phyloP scores from a whole-genome alignment of 2,797 vertebrate species.

The Linurgus olivaceus region DNA sequence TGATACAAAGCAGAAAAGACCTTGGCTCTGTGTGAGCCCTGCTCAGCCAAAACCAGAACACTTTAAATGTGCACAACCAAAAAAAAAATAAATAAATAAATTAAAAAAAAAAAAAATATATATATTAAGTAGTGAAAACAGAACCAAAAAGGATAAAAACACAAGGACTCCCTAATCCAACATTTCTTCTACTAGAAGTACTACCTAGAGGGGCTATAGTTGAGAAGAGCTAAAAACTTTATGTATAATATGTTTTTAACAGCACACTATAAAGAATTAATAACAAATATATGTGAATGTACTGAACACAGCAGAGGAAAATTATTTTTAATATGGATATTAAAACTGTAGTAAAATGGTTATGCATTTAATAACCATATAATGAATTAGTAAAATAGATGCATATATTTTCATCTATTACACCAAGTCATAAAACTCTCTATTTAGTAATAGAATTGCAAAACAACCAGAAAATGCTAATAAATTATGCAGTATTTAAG shows the following conservation, averaged over 20 bases:
- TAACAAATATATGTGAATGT: accelerated
- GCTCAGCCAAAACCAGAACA: not conserved
- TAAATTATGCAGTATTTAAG: not conserved
- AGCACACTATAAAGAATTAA: not conserved
- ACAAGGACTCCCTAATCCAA: not conserved
- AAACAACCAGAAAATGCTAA: not conserved
- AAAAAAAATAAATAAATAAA: no score
- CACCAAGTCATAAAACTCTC: not conserved
- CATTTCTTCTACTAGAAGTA: not conserved
- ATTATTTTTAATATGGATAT: not conserved
- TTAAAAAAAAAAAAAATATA: no score
- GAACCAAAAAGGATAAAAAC: not conserved
- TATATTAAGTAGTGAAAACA: not conserved
- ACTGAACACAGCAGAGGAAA: not conserved
- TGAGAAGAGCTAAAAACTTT: not conserved
- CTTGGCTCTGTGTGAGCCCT: not conserved
- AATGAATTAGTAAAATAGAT: not conserved
- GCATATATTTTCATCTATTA: not conserved
- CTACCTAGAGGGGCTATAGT: not conserved
- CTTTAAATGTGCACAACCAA: not conserved
- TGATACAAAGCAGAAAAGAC: accelerated
- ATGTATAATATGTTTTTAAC: not conserved
- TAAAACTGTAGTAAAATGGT: not conserved
- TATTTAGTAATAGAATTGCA: not conserved
- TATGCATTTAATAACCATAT: not conserved